Base-by-base conservation (phyloP, 2,888 invertebrate species). In the Apodemia duryi region DNA sequence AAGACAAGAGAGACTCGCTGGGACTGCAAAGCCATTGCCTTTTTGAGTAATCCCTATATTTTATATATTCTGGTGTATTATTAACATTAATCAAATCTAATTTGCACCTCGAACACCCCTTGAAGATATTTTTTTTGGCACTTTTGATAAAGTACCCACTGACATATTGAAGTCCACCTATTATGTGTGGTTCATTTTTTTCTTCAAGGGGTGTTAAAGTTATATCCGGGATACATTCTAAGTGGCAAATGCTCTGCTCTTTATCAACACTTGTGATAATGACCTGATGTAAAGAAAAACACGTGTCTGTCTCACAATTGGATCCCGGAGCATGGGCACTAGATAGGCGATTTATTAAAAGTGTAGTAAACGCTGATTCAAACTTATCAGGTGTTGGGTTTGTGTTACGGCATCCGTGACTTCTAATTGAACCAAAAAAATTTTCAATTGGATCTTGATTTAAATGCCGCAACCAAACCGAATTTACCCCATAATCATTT, bases 381-480 rank as follows among this genome's bases (percentile, higher is more conserved):
- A 71, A 72, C 13, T 49, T n/a, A 2, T 70, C 68, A 1, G 66
- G 62, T 13, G 68, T 67, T 2, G 72, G 71, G 54, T 72, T 72
- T 13, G 41, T 57, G 38, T 73, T 69, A 9, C 70, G 66, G 35
- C 68, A 69, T 49, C 72, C 72, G 61, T 72, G 71, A 38, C 68
- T 68, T 46, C 71, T 65, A n/a, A 74, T 70, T 2, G 69, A 67
- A 9, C 71, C 72, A 66, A 75, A 74, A 65, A 74, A 72, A 43
- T 70, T 74, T 68, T 75, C 73, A 1, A 75, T 35, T 0, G 74
- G 71, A 41, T 74, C 74, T 63, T 75, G 74, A 52, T 75, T 74
- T 0, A 74, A 62, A 66, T 75, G 75, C 41, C 75, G 66, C 69
- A 71, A 65, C 73, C 74, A 72, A 32, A 75, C 62, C 2, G 73